Base-by-base conservation (phyloP, 2,888 invertebrate species). In the Peribatodes rhomboidaria region DNA sequence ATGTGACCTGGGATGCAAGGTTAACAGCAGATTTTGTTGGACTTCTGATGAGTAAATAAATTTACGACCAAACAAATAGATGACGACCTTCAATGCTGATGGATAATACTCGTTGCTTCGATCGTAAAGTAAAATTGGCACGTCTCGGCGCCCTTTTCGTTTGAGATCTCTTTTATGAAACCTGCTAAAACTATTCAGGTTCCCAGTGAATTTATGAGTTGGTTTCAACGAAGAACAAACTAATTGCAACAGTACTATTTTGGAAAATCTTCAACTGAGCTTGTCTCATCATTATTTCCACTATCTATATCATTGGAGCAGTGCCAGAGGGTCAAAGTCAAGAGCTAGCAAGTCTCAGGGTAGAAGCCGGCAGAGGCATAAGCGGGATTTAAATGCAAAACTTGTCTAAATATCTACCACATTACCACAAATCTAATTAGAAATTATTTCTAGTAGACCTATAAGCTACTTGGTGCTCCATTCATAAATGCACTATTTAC, bases 21-120 rank as follows among this genome's bases (percentile, higher is more conserved):
- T 22, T 14, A 39, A 52, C 37, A 39, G 14, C 53, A 27, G 3
- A 14, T 39, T 14, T 22, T 3, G 2, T 53, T 6, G 4, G 2
- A n/a, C 8, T 41, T 22, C 14, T 39, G 14, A 39, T 39, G 53
- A 53, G 53, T 39, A 27, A 35, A 50, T 13, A 50, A 50, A 35
- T n/a, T 11, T 20, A 39, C 39, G 35, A 35, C 7, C 11, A 8
- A 35, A 35, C 37, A 41, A 2, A 37, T 6, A n/a, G 16, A 20
- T 0, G 27, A 37, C 9, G 9, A 8, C 39, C 22, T 41, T 14
- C 22, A 37, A 27, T 14, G n/a, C 10, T 39, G 14, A 14, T 39
- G 22, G 14, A 16, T 11, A 14, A 39, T 14, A 20, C n/a, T n/a
- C 2, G 7, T 1, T 6, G 35, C 22, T n/a, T 37, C 49, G 16